phyloP scores from a whole-genome alignment of 2,888 invertebrate species.

The Orgyia antiqua region DNA sequence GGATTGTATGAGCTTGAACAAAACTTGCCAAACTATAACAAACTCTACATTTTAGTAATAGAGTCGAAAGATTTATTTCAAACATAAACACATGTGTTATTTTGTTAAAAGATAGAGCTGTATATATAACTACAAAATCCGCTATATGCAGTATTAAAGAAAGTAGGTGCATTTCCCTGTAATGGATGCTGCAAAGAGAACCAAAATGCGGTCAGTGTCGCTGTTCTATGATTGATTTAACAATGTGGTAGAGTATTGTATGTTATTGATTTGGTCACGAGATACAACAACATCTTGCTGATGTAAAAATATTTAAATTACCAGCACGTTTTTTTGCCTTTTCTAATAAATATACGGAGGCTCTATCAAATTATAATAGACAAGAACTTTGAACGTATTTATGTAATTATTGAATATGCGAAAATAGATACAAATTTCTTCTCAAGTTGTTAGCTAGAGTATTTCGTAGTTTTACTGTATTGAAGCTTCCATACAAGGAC shows the following conservation, averaged over 20 bases:
- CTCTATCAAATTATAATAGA: too few species aligned
- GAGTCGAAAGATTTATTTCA: slow-evolving; percentile 17
- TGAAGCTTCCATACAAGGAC: too few species aligned
- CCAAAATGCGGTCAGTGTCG: slow-evolving; percentile 58
- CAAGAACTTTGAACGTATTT: too few species aligned
- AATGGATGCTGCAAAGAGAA: slow-evolving; percentile 56
- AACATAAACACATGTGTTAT: slow-evolving; percentile 33
- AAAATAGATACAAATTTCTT: too few species aligned
- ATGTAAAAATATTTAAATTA: too few species aligned
- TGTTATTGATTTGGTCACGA: slow-evolving; percentile 17
- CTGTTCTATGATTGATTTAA: slow-evolving; percentile 41
- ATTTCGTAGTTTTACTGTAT: too few species aligned
- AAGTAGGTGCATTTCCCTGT: slow-evolving; percentile 68
- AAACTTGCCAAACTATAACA: slow-evolving; percentile 25
- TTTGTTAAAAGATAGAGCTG: slow-evolving; percentile 20
- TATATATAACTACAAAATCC: slow-evolving; percentile 38
- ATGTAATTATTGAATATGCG: too few species aligned
- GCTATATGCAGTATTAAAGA: slow-evolving; percentile 67
- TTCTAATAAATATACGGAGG: too few species aligned
- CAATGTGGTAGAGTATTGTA: slow-evolving; percentile 26
- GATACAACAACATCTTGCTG: slow-evolving; percentile 1
- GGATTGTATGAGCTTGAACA: slow-evolving; percentile 45
- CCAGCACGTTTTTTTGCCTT: too few species aligned
- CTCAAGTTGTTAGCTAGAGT: too few species aligned
- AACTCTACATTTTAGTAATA: slow-evolving; percentile 24